These are phyloP conservation scores for Champsocephalus esox DNA, from an alignment of 2,797 vertebrate genomes.

Conservation along the genomic window DNA sequence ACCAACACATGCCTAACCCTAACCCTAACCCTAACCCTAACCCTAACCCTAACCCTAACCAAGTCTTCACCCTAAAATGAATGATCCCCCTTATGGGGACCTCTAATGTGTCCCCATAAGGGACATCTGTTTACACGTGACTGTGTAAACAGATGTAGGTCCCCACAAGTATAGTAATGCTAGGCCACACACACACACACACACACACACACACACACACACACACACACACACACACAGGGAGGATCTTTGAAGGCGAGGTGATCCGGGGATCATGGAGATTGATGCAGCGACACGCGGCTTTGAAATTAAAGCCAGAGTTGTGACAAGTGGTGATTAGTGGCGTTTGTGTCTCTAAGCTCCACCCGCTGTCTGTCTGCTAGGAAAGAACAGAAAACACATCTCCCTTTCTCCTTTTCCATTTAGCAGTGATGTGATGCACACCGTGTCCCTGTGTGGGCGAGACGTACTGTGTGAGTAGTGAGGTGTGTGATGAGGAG, in stretches of 20 bases:
- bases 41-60: too few relatives aligned
- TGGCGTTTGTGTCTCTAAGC: constrained; percentile 46
- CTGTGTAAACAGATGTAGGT: too few relatives aligned
- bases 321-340: constrained; percentile 73
- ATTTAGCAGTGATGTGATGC: not conserved
- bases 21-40: too few relatives aligned
- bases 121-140: too few relatives aligned
- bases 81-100: too few relatives aligned
- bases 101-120: too few relatives aligned
- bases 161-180: too few relatives aligned
- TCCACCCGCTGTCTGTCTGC: constrained; percentile 55
- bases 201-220: too few relatives aligned
- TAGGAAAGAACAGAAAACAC: not conserved
- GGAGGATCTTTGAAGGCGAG: constrained; percentile 55
- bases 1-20: too few relatives aligned
- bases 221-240: not conserved
- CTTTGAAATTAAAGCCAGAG: constrained; percentile 62
- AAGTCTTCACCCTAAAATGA: too few relatives aligned
- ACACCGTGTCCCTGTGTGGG: constrained; percentile 14
- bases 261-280: constrained; percentile 55
- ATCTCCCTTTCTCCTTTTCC: constrained; percentile 19
- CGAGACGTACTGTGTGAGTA: constrained; percentile 2
- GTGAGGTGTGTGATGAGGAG: not conserved
- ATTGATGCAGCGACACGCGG: constrained; percentile 46
- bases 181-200: not conserved